A percentile compares a stretch with the other conserved stretches of the same genome.
These are phyloP conservation scores for Digitonthophagus gazella DNA, from an alignment of 2,888 invertebrate species.

Conservation along the genomic window DNA sequence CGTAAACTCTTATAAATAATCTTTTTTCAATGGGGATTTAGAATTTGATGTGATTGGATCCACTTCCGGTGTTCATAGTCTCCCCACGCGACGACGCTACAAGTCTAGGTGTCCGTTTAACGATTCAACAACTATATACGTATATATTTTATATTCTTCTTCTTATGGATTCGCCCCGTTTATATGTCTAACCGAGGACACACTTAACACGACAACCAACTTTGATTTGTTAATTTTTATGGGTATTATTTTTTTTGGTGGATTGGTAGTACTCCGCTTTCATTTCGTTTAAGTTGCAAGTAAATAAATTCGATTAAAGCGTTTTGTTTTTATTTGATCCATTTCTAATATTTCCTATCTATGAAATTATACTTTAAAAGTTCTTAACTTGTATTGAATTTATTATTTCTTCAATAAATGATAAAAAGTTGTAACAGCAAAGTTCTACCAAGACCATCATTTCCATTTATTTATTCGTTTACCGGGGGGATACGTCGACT, in stretches of 20 bases:
- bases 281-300: not conserved
- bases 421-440: not conserved
- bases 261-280: not conserved
- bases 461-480: not conserved
- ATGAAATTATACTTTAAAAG: no score
- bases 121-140: slow-evolving; percentile 44
- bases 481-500: not conserved
- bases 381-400: no score
- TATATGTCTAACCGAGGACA: slow-evolving; percentile 37
- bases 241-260: not conserved
- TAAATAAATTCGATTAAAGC: no score
- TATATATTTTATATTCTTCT: slow-evolving; percentile 3
- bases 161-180: not conserved
- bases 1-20: not conserved
- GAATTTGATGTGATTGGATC: not conserved
- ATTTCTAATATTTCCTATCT: no score
- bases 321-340: not conserved
- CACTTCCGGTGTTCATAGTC: not conserved
- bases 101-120: slow-evolving; percentile 30
- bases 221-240: not conserved
- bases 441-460: not conserved
- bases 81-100: not conserved
- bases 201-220: slow-evolving; percentile 42
- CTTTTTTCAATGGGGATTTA: not conserved
- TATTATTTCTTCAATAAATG: not conserved